Percentiles rank a stretch among this genome's conserved stretches.
phyloP scores from a whole-genome alignment of 2,888 invertebrate genomes.

The Machimus atricapillus region DNA sequence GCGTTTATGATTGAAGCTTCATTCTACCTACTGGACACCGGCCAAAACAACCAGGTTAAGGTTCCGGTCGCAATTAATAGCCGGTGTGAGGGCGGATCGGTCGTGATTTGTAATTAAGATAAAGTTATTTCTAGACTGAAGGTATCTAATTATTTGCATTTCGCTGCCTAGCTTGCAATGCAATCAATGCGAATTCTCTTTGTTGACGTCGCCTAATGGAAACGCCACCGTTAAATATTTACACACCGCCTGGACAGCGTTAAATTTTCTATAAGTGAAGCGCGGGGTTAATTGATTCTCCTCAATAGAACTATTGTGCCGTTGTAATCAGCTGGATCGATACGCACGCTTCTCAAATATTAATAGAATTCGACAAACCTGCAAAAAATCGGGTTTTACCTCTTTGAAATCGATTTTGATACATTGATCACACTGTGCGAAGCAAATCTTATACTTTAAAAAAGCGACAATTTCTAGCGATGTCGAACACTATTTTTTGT shows the following conservation, averaged over 20 bases:
- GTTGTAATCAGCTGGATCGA: background rate
- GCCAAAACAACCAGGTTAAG: background rate
- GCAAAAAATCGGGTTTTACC: background rate
- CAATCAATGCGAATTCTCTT: background rate
- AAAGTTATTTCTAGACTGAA: background rate
- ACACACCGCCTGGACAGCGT: background rate
- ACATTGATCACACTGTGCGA: background rate
- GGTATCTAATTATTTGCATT: slow-evolving; percentile 8
- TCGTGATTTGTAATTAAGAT: slow-evolving; percentile 36
- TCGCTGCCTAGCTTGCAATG: background rate
- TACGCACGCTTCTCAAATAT: background rate
- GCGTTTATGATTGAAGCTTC: slow-evolving; percentile 19
- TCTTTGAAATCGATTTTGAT: background rate
- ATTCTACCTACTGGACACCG: background rate
- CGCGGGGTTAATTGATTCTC: background rate
- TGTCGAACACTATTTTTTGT: no score
- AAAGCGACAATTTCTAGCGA: no score
- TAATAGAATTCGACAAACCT: background rate
- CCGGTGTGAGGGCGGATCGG: background rate
- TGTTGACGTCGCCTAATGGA: background rate
- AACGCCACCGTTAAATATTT: background rate
- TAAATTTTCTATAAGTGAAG: background rate
- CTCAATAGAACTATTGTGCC: background rate
- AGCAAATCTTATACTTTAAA: background rate
- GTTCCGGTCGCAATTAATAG: background rate